Percentiles rank a stretch among this genome's conserved stretches.
phyloP scores from a whole-genome alignment of 1,140 invertebrate genomes.

The Phymastichus coffea region DNA sequence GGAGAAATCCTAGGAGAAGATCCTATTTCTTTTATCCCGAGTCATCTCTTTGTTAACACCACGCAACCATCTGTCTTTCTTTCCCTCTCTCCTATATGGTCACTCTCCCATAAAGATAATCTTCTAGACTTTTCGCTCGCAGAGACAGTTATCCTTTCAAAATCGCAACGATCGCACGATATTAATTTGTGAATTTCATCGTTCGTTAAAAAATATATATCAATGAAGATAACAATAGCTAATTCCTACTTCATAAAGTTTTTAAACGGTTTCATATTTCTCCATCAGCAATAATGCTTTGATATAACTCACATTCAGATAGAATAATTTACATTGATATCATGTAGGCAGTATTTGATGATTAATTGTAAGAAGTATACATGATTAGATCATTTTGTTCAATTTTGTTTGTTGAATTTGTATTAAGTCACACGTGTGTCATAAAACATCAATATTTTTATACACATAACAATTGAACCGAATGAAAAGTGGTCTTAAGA shows the following conservation, averaged over 20 bases:
- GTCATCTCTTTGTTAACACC: too few species aligned
- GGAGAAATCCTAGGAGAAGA: too few species aligned
- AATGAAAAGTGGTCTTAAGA: too few species aligned
- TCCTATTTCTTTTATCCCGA: too few species aligned
- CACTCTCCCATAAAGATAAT: too few species aligned
- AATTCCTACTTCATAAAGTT: slow-evolving; percentile 8
- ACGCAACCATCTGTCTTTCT: too few species aligned
- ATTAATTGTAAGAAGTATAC: slow-evolving; percentile 1
- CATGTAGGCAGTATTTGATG: slow-evolving; percentile 11
- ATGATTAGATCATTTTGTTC: slow-evolving; percentile 9
- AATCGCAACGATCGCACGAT: too few species aligned
- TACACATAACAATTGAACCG: neutral
- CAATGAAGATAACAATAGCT: slow-evolving; percentile 15
- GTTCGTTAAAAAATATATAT: slow-evolving; percentile 24
- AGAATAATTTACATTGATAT: slow-evolving; percentile 13
- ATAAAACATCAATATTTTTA: slow-evolving; percentile 2
- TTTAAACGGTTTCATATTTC: slow-evolving; percentile 3
- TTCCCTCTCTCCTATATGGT: too few species aligned
- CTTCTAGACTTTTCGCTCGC: too few species aligned
- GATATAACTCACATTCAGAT: neutral
- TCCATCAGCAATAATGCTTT: slow-evolving; percentile 3
- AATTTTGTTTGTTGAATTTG: neutral
- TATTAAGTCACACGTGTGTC: neutral
- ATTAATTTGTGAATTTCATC: too few species aligned
- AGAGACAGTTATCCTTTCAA: too few species aligned